Base-by-base conservation (phyloP, 2,113 vertebrate species). In the rat (Rattus norvegicus) region DNA sequence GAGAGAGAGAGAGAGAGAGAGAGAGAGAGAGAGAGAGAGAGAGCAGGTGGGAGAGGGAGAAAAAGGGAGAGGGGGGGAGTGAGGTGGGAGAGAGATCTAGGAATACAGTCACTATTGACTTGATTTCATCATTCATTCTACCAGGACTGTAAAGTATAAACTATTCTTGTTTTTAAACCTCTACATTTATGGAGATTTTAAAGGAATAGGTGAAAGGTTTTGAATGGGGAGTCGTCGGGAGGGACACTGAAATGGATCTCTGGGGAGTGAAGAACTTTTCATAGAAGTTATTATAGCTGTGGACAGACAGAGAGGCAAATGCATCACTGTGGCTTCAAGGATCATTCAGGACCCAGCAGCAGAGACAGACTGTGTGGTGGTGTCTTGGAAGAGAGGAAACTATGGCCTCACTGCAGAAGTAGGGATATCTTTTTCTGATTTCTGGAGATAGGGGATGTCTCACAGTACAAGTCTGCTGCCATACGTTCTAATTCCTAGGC, bases 21-120 rank as follows among this genome's bases (percentile, higher is more conserved):
- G 19, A 10, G 33, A 36, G 33, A 33, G 13, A 17, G 22, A 75
- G 11, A 2, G 39, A 49, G 39, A 47, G 26, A 11, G 2, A 7
- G 4, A 30, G 6, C n/a, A 17, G 16, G 0, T 5, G 33, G 4
- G 11, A 2, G 39, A 49, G 39, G 28, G 26, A 11, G 2, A 6
- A 2, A 30, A 8, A 5, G 43, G 47, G 75, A 14, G 43, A 28
- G 24, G 2, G 75, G 47, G 5, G 13, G 43, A 75, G 39, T 52
- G n/a, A n/a, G n/a, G n/a, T n/a, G n/a, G n/a, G n/a, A n/a, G n/a
- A n/a, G n/a, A n/a, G n/a, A n/a, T n/a, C 76, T 52, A 86, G 33
- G 19, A 39, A 86, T 16, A 22, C 7, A 39, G 10, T n/a, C 59
- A 16, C 24, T 47, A 33, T 70, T 43, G 33, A 5, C 69, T 43